These are phyloP conservation scores for Resseliella maxima DNA, from an alignment of 2,888 invertebrate genomes.

Conservation along the genomic window DNA sequence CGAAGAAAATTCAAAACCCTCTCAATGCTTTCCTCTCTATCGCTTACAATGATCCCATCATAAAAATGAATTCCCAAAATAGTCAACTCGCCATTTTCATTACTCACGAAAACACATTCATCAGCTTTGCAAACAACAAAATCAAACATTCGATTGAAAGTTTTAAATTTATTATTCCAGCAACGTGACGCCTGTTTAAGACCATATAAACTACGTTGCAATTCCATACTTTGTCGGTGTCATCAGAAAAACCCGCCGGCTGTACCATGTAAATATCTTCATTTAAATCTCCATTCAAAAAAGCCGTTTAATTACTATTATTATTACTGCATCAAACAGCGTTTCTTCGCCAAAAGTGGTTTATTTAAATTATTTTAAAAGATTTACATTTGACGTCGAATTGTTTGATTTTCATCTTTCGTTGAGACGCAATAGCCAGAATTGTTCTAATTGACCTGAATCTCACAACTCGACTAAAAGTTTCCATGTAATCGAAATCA, in stretches of 20 bases:
- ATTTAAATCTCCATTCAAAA: conserved; percentile 60
- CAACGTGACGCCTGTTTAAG: conserved; percentile 60
- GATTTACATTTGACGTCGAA: conserved; percentile 61
- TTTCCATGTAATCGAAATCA: conserved; percentile 60
- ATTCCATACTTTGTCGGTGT: conserved; percentile 49
- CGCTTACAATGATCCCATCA: not conserved
- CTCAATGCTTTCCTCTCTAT: not conserved
- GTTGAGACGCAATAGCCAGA: conserved; percentile 58
- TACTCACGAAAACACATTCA: conserved; percentile 57
- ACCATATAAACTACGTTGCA: conserved; percentile 59
- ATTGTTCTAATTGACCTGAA: conserved; percentile 58
- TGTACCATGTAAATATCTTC: conserved; percentile 57
- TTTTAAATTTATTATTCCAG: conserved; percentile 59
- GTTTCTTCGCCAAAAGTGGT: no score
- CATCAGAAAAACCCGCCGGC: conserved; percentile 58
- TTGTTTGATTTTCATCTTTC: conserved; percentile 58
- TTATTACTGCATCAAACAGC: no score
- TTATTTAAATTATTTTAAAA: no score
- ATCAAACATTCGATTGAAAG: conserved; percentile 58
- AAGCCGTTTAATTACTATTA: no score
- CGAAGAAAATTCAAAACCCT: not conserved
- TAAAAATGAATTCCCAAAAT: not conserved
- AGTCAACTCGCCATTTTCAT: conserved; percentile 57
- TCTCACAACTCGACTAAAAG: conserved; percentile 59
- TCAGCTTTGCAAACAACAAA: conserved; percentile 61